phyloP scores from a whole-genome alignment of 2,113 vertebrate species.

The Alces alces region DNA sequence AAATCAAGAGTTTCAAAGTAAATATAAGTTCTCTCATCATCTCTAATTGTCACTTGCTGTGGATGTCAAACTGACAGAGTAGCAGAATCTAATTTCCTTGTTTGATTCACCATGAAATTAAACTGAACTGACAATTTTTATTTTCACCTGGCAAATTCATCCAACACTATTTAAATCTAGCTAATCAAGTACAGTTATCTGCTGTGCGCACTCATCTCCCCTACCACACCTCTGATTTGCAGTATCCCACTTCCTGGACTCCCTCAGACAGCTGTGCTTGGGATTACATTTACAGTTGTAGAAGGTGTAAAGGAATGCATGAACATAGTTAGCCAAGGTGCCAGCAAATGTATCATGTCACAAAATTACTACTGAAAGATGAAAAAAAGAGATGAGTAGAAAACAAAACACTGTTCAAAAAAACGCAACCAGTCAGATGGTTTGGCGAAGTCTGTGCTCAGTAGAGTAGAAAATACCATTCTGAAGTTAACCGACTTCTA shows the following conservation, averaged over 20 bases:
- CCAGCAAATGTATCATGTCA: slow-evolving; percentile 67
- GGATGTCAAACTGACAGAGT: slow-evolving; percentile 84
- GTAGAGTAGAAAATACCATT: slow-evolving; percentile 39
- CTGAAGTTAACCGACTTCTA: slow-evolving; percentile 40
- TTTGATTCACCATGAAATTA: slow-evolving; percentile 90
- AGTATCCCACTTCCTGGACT: slow-evolving; percentile 72
- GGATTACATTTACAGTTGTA: slow-evolving; percentile 81
- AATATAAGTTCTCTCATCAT: slow-evolving; percentile 79
- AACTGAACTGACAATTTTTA: slow-evolving; percentile 87
- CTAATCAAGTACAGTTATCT: slow-evolving; percentile 86
- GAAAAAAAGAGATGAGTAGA: neutral
- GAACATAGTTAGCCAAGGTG: slow-evolving; percentile 64
- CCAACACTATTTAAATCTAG: slow-evolving; percentile 84
- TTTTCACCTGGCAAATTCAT: slow-evolving; percentile 85
- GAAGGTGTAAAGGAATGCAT: slow-evolving; percentile 80
- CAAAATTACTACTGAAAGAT: slow-evolving; percentile 66
- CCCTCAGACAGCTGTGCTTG: slow-evolving; percentile 61
- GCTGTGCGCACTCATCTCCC: slow-evolving; percentile 72
- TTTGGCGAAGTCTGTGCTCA: neutral
- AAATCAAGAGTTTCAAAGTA: slow-evolving; percentile 76
- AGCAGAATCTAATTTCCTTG: slow-evolving; percentile 88
- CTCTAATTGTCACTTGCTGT: slow-evolving; percentile 82
- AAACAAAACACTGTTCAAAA: slow-evolving; percentile 32
- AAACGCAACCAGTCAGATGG: neutral
- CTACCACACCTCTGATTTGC: slow-evolving; percentile 80